Conservation (phyloP, 2,888 invertebrate species). For the Cantharis rufa region DNA sequence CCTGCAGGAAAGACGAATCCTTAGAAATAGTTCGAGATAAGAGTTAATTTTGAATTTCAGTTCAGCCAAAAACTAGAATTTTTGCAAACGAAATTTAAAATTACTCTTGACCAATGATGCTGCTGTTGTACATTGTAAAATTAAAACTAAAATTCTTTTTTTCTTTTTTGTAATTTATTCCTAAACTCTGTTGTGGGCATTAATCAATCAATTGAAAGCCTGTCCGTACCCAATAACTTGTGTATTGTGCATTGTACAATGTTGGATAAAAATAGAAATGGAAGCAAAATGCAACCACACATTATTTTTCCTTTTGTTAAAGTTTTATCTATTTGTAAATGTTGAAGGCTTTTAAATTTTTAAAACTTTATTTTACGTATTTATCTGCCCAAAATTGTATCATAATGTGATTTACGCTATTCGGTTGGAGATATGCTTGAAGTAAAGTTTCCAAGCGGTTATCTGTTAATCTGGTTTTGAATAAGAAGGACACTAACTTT, state of each 20-base stretch:
- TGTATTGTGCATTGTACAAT: background rate
- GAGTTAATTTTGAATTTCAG: too few relatives aligned
- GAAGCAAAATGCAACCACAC: background rate
- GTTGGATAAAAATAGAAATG: background rate
- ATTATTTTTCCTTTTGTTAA: background rate
- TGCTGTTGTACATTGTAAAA: background rate
- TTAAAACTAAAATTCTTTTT: too few relatives aligned
- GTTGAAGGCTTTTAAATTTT: background rate
- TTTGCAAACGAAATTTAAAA: background rate
- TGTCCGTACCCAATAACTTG: background rate
- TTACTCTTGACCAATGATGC: background rate
- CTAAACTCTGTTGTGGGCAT: background rate
- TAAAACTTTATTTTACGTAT: background rate
- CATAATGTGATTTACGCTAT: background rate
- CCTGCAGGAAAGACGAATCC: too few relatives aligned
- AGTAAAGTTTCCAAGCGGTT: background rate
- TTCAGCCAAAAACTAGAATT: background rate
- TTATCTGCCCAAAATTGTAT: background rate
- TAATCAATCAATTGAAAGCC: background rate
- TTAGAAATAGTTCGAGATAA: too few relatives aligned
- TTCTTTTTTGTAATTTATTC: background rate
- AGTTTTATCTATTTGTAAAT: background rate
- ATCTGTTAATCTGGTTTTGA: background rate
- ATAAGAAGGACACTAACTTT: background rate
- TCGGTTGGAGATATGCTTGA: background rate